These are phyloP conservation scores for Ctenomys sociabilis DNA, from an alignment of 2,113 vertebrate genomes.

Conservation along the genomic window DNA sequence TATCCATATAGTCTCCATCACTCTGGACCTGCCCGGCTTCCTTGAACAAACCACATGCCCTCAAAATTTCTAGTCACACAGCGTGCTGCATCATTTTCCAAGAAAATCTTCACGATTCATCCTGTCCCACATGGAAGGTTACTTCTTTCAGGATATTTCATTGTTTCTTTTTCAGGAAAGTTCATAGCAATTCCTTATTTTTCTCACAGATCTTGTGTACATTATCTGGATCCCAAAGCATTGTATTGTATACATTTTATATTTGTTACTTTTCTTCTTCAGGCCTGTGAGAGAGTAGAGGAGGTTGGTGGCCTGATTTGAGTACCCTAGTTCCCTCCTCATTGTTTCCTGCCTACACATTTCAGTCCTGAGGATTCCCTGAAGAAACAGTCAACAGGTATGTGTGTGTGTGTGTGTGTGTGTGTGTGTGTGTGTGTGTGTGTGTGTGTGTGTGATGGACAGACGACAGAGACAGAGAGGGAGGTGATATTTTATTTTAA, in stretches of 20 bases:
- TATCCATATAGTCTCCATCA: too few relatives aligned
- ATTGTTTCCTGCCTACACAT: not conserved
- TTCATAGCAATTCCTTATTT: not conserved
- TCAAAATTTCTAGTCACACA: too few relatives aligned
- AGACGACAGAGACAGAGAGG: not conserved
- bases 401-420: not conserved
- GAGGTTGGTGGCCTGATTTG: not conserved
- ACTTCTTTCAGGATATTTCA: not conserved
- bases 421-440: not conserved
- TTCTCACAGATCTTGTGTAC: not conserved
- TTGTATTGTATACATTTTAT: not conserved
- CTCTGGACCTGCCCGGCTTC: not conserved
- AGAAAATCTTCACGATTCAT: too few relatives aligned
- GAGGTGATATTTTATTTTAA: not conserved
- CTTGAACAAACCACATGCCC: not conserved
- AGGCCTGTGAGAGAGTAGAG: not conserved
- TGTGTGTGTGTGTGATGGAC: not conserved
- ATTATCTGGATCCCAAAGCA: not conserved
- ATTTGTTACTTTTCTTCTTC: not conserved
- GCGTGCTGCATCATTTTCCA: not conserved
- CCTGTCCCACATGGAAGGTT: not conserved
- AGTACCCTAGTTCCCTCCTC: not conserved
- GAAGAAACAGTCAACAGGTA: not conserved
- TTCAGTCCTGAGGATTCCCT: not conserved
- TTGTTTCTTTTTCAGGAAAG: not conserved